Evolutionary conservation across 2,797 vertebrate species (phyloP).

Genomic region (Clarias pachynema): DNA sequence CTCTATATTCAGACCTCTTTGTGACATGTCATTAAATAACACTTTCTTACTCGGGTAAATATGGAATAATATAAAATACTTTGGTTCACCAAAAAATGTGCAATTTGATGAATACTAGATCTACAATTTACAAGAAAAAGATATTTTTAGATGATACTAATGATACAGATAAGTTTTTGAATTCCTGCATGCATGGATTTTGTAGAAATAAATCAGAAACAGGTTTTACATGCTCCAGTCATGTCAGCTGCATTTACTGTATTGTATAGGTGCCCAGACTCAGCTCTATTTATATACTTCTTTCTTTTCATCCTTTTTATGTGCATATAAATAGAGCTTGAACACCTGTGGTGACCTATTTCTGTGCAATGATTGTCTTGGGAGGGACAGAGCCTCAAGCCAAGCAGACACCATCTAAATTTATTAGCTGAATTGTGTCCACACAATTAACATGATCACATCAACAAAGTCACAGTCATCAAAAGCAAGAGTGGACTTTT

Average conservation of each 20-base stretch:
- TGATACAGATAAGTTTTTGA: neutral
- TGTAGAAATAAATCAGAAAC: neutral
- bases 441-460: constrained; percentile 45
- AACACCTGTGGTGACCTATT: constrained; percentile 72
- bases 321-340: constrained; percentile 59
- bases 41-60: constrained; percentile 48
- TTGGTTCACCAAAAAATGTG: neutral
- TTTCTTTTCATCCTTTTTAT: constrained; percentile 9
- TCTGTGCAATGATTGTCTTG: constrained; percentile 67
- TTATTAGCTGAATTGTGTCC: constrained; percentile 44
- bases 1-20: neutral
- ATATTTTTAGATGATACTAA: neutral
- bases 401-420: constrained; percentile 32
- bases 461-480: constrained; percentile 37
- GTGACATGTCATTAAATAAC: constrained; percentile 58
- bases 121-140: neutral
- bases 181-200: neutral
- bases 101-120: neutral
- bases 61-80: neutral
- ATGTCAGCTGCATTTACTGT: constrained; percentile 11
- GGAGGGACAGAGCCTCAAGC: constrained; percentile 49
- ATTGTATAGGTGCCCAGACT: neutral
- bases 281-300: constrained; percentile 56
- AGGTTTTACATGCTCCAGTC: neutral
- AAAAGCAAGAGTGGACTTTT: constrained; percentile 9